phyloP scores from a whole-genome alignment of 2,113 vertebrate species.

The Petroica traversi region DNA sequence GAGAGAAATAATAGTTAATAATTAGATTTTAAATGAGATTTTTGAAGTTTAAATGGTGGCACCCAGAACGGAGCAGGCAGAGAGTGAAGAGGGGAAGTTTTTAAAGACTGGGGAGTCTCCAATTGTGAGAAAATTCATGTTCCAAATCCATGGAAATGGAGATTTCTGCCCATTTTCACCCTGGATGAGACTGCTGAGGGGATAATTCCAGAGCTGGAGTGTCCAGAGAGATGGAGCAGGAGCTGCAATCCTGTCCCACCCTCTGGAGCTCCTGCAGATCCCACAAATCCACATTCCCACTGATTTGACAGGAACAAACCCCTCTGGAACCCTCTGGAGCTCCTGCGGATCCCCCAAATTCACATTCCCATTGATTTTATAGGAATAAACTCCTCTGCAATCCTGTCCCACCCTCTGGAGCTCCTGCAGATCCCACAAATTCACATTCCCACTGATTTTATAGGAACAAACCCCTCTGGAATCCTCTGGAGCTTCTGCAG shows the following conservation, averaged over 20 bases:
- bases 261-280: neutral
- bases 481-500: no score
- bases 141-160: neutral
- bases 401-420: no score
- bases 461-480: no score
- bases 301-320: neutral
- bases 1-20: neutral
- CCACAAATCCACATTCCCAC: neutral
- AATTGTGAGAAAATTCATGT: neutral
- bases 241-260: neutral
- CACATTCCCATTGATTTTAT: no score
- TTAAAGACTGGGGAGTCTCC: neutral
- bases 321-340: no score
- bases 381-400: no score
- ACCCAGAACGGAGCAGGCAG: neutral
- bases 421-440: no score
- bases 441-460: no score
- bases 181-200: neutral
- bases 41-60: neutral
- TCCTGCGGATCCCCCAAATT: no score
- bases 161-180: neutral
- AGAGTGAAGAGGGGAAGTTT: neutral
- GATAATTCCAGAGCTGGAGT: neutral
- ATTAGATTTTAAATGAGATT: neutral
- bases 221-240: neutral